A percentile compares a stretch with the other conserved stretches of the same genome.
Conservation (phyloP, 2,888 invertebrate genomes). For the Acanthosepion esculentum region DNA sequence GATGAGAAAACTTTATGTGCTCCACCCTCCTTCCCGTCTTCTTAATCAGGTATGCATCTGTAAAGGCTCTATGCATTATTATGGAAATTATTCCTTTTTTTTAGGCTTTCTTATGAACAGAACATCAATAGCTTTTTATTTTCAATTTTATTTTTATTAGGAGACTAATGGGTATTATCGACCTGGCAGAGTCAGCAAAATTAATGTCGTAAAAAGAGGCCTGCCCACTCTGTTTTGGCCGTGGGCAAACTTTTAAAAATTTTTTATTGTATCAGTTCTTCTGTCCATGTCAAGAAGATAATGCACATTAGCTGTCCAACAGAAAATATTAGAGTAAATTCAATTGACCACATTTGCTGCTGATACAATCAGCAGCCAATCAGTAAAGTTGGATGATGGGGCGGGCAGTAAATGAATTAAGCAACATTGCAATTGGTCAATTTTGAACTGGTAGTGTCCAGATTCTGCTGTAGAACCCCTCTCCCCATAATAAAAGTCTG, state of each 20-base stretch:
- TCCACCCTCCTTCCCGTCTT: background rate
- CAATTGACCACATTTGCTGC: background rate
- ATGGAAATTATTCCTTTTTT: background rate
- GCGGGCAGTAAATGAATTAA: background rate
- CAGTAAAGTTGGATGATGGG: background rate
- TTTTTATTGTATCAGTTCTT: background rate
- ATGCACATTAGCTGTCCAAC: background rate
- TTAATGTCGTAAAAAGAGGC: background rate
- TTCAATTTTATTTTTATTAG: background rate
- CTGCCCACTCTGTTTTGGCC: background rate
- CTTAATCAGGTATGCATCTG: background rate
- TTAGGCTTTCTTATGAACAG: background rate
- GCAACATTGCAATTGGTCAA: background rate
- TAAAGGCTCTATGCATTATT: background rate
- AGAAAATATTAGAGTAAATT: constrained; percentile 18
- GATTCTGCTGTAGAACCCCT: too few species aligned
- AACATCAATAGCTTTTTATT: background rate
- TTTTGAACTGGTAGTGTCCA: background rate
- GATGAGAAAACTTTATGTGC: background rate
- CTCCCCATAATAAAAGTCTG: background rate
- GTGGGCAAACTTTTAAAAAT: background rate
- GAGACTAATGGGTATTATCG: constrained; percentile 12
- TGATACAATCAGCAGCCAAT: background rate
- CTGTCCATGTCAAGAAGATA: background rate
- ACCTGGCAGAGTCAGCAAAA: constrained; percentile 33